phyloP scores from a whole-genome alignment of 2,113 vertebrate species.

The Tapirus terrestris region DNA sequence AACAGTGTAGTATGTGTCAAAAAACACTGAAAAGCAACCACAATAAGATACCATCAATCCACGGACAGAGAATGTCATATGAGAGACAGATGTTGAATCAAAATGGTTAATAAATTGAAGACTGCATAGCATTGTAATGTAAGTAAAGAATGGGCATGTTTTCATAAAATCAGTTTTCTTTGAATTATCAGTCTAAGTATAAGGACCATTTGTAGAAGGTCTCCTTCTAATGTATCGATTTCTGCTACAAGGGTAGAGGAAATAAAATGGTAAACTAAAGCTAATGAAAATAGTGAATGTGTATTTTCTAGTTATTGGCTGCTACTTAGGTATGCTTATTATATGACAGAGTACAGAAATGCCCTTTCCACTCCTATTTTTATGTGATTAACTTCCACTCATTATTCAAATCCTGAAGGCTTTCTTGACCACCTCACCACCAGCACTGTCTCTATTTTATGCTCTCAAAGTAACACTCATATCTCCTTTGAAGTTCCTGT shows the following conservation, averaged over 20 bases:
- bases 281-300: neutral
- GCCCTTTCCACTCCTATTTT: neutral
- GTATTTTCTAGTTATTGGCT: neutral
- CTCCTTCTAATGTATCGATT: neutral
- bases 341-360: neutral
- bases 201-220: neutral
- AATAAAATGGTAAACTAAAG: neutral
- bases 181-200: neutral
- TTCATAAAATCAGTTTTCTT: neutral
- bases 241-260: neutral
- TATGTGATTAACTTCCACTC: neutral
- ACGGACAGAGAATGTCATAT: neutral
- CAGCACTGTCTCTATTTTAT: neutral
- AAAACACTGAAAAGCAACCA: neutral
- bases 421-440: neutral
- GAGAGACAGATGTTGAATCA: neutral
- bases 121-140: neutral
- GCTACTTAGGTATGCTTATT: neutral
- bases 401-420: neutral
- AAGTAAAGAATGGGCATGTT: neutral
- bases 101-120: slow-evolving; percentile 14
- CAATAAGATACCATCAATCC: neutral
- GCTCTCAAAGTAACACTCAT: neutral
- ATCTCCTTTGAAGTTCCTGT: neutral
- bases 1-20: neutral